Evolutionary conservation across 1,140 invertebrate species (phyloP), one percentile per base, ranked within the genome.

Genomic region (Trichogramma pretiosum): DNA sequence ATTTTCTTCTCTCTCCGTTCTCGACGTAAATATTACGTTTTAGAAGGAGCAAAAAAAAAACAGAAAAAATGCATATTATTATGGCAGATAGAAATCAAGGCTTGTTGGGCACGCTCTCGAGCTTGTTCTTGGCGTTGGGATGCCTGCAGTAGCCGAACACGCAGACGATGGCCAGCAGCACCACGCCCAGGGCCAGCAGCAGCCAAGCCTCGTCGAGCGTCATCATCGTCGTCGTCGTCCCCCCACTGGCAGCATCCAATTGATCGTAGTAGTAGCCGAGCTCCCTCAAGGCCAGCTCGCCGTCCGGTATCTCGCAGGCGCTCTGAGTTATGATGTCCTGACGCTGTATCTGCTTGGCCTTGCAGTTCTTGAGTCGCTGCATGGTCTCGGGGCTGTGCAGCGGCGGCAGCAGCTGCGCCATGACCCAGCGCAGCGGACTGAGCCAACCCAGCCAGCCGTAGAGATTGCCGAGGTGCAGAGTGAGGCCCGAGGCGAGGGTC

Each of bases 301-400:
- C 85, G 57, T 87, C 84, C 1, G 83, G 81, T 3, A 78, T 75
- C 11, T 85, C 84, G 61, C 86, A 89, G 3, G 82, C 77, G 16
- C 82, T 77, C 60, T 87, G 83, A 17, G 88, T 82, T 56, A 89
- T 88, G 28, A 89, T 88, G 58, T 88, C 86, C 62, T 85, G 81
- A 50, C 82, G 79, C 57, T 87, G 85, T 24, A 85, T 77, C 77
- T 88, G 64, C 46, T 73, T 70, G 4, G 62, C 62, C 41, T 70
- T 70, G 30, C 69, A 73, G 30, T 67, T 71, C 1, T 59, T 58
- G 19, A 65, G 51, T 39, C 66, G 62, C 7, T 55, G 56, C 44
- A 69, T 53, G 2, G 78, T 77, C 11, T 81, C 78, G 2, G 73
- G 63, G 16, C 75, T 79, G 46, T 87, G 77, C 52, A 90, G 83